Evolutionary conservation across 2,797 vertebrate genomes (phyloP).

Genomic region (Sebastes steindachneri): DNA sequence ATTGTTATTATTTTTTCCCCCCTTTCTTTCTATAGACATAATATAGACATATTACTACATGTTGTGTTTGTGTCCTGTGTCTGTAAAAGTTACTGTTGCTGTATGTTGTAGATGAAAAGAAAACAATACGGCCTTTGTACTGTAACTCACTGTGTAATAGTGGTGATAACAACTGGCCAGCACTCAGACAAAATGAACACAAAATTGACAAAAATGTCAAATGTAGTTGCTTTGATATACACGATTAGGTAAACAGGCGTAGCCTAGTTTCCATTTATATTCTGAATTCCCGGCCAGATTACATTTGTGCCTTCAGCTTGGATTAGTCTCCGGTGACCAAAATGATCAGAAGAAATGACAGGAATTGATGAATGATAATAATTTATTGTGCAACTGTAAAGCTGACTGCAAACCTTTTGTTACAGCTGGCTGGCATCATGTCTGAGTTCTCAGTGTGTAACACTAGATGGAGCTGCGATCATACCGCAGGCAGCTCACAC

Average conservation of each 20-base stretch:
- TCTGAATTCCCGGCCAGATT: neutral
- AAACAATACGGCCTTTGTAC: neutral
- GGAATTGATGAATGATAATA: neutral
- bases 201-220: neutral
- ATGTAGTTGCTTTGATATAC: neutral
- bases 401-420: neutral
- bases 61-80: neutral
- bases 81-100: neutral
- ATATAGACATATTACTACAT: neutral
- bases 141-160: neutral
- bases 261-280: neutral
- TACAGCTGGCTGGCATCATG: neutral
- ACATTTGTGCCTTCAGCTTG: neutral
- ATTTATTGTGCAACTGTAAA: neutral
- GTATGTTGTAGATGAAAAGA: neutral
- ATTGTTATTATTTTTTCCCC: neutral
- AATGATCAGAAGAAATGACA: neutral
- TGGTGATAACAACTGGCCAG: neutral
- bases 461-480: constrained; percentile 90
- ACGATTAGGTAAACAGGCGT: neutral
- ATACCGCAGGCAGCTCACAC: constrained; percentile 48
- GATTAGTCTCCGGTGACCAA: neutral
- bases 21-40: neutral
- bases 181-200: neutral
- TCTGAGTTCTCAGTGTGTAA: neutral